Evolutionary conservation across 2,888 invertebrate species (phyloP).

Genomic region (Masnerella sp.): DNA sequence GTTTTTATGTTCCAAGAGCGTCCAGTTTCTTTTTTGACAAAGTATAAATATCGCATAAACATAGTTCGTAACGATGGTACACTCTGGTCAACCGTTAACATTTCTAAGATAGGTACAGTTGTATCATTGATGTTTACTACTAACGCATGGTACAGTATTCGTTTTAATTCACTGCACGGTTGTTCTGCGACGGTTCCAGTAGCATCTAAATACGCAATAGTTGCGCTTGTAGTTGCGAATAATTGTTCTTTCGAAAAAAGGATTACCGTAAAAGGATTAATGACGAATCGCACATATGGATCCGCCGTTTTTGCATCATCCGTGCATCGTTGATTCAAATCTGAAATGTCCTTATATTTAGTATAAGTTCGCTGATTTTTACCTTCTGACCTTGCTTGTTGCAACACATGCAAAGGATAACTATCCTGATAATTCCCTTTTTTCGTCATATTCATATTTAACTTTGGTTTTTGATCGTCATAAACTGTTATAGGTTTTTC

Average conservation of each 20-base stretch:
- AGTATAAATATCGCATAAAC: constrained; percentile 1
- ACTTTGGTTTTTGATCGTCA: not conserved
- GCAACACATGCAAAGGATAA: not conserved
- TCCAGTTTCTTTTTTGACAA: not conserved
- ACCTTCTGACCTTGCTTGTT: constrained; percentile 1
- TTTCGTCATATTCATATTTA: not conserved
- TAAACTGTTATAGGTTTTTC: not conserved
- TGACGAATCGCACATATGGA: not conserved
- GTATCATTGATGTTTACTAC: not conserved
- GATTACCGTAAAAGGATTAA: constrained; percentile 2
- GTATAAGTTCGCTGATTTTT: not conserved
- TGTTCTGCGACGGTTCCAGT: not conserved
- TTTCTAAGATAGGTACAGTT: constrained; percentile 1
- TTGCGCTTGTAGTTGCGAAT: not conserved
- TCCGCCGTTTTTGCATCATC: not conserved
- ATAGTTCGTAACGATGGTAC: not conserved
- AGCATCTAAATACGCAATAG: constrained; percentile 2
- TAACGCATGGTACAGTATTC: constrained; percentile 2
- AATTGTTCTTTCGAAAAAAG: constrained; percentile 2
- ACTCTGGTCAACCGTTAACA: constrained; percentile 4
- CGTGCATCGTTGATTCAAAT: constrained; percentile 12
- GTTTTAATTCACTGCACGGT: not conserved
- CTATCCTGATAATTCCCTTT: not conserved
- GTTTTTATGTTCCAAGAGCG: not conserved
- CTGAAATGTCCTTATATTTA: constrained; percentile 2